A percentile compares a stretch with the other conserved stretches of the same genome.
Evolutionary conservation across 2,113 vertebrate genomes (phyloP).

Genomic region (Cisticola juncidis): DNA sequence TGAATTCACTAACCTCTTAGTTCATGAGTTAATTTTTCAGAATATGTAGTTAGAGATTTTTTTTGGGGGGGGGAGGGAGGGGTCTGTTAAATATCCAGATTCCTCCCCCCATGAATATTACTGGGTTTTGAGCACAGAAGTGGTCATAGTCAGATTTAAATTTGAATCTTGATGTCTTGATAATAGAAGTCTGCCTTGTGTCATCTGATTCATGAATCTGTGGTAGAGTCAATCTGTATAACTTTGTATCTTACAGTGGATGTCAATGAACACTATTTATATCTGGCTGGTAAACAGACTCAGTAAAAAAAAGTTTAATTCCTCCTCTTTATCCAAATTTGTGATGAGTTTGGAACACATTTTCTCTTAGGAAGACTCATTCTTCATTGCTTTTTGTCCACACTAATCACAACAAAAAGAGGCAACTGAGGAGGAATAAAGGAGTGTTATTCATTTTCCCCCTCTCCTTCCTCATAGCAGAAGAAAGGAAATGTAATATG

Average conservation of each 20-base stretch:
- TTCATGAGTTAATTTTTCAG: neutral
- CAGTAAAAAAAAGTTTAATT: neutral
- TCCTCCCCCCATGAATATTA: rapidly evolving
- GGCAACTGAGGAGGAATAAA: neutral
- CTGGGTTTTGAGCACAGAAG: neutral
- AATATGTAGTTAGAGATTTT: neutral
- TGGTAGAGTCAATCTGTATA: neutral
- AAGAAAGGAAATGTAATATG: neutral
- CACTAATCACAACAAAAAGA: neutral
- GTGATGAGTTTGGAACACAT: neutral
- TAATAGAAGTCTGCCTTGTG: neutral
- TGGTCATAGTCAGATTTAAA: neutral
- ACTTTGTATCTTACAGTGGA: neutral
- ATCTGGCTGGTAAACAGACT: neutral
- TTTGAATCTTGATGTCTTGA: neutral
- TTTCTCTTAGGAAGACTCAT: neutral
- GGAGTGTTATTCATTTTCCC: neutral
- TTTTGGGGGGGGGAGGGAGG: rapidly evolving
- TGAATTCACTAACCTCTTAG: neutral
- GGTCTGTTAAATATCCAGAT: neutral
- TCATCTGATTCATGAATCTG: neutral
- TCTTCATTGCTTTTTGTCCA: neutral
- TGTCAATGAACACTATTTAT: neutral
- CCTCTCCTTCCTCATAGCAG: neutral
- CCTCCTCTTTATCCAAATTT: neutral